Evolutionary conservation across 2,888 invertebrate genomes (phyloP), one percentile per base, ranked within the genome.

Genomic region (Lithophane ornitopus): DNA sequence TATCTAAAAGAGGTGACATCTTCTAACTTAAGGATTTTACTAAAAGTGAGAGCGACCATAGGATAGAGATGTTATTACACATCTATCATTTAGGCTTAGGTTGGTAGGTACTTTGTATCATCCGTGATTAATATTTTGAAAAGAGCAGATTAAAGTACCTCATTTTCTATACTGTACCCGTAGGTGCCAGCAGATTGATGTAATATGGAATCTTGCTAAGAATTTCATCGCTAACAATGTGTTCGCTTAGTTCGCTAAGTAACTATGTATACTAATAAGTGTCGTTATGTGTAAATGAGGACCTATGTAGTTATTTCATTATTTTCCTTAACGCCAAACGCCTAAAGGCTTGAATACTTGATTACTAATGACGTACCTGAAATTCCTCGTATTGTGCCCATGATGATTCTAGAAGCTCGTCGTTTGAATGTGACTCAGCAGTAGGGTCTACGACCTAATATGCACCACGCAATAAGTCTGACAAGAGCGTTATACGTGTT

Each of bases 391-490:
- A 77, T 76, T 78, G 41, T 74, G 34, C 34, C 56, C 70, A 65
- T 59, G 73, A 86, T 84, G 61, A 59, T 79, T 84, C 75, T 86
- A 62, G 87, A 84, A 79, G 84, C 65, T 54, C 46, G 62, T 34
- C 81, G 79, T 82, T 79, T 80, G 81, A 74, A 84, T 82, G 89
- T 88, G 88, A 88, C 65, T 88, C 86, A 83, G 81, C 86, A 83
- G 81, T 77, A 66, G 49, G 89, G 88, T 88, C 76, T 81, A 80
- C 81, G 88, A 88, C 88, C 89, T 85, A n/a, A n/a, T n/a, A 88
- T 87, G 85, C 78, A 80, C 78, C 73, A 39, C 56, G 82, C 78
- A 82, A 76, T 85, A 81, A 81, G 86, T 82, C 82, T 78, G 78
- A 79, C 81, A 74, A 80, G 76, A 76, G 76, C 70, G 74, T 49